Evolutionary conservation across 37 sponge, comb jelly and placozoan species (phyloP).

Genomic region (Haliclona indistincta): DNA sequence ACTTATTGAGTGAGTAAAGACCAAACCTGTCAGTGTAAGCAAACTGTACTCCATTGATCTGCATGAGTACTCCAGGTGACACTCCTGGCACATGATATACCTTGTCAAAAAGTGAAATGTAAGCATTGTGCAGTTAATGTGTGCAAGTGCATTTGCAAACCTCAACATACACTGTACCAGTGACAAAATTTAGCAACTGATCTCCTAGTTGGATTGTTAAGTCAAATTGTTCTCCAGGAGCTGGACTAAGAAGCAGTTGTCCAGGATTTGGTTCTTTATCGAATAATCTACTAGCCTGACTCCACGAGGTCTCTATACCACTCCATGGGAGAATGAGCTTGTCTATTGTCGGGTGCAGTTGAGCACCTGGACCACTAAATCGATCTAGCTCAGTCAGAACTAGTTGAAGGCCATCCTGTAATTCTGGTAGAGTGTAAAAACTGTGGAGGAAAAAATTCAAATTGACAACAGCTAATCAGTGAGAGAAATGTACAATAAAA

Average conservation of each 20-base stretch:
- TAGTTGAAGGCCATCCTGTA: conserved; percentile 42
- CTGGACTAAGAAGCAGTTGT: conserved; percentile 58
- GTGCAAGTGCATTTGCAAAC: background rate
- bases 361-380: conserved; percentile 38
- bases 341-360: conserved; percentile 54
- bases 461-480: background rate
- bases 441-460: conserved; percentile 17
- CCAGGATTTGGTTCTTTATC: conserved; percentile 2
- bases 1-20: background rate
- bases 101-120: background rate
- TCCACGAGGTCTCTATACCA: conserved; percentile 35
- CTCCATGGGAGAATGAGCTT: conserved; percentile 69
- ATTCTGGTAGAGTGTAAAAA: conserved; percentile 49
- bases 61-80: conserved; percentile 42
- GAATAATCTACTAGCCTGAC: background rate
- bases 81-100: background rate
- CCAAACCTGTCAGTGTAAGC: conserved; percentile 47
- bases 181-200: conserved; percentile 52
- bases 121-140: background rate
- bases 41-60: conserved; percentile 71
- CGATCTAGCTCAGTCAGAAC: background rate
- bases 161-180: conserved; percentile 40
- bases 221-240: conserved; percentile 84
- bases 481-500: no score
- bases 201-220: conserved; percentile 69